phyloP scores from a whole-genome alignment of 2,797 vertebrate genomes.

The Pampus argenteus region DNA sequence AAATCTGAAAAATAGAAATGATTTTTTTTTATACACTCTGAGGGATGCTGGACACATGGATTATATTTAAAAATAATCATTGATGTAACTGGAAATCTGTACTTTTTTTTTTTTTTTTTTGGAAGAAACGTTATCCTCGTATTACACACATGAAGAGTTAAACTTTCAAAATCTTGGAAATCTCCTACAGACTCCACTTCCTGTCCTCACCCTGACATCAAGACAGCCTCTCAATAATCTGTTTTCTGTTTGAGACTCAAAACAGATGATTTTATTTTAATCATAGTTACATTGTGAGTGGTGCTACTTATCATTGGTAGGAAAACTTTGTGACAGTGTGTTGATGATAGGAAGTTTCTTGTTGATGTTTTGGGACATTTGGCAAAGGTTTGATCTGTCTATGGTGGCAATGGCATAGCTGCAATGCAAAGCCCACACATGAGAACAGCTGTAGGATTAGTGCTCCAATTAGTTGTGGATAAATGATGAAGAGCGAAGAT shows the following conservation, averaged over 20 bases:
- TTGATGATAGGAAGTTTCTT: background rate
- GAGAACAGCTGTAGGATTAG: conserved; percentile 6
- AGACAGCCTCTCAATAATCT: background rate
- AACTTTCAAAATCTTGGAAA: conserved; percentile 1
- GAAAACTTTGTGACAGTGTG: background rate
- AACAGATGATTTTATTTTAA: background rate
- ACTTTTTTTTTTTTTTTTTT: too few relatives aligned
- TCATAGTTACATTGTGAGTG: background rate
- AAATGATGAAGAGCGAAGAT: conserved; percentile 39
- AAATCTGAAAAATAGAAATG: conserved; percentile 2
- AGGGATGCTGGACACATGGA: background rate
- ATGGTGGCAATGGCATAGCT: background rate
- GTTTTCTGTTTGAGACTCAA: background rate
- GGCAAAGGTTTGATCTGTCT: background rate
- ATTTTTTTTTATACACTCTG: background rate
- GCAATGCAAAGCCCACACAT: background rate
- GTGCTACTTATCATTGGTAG: background rate
- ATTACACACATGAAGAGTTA: background rate
- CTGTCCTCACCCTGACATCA: background rate
- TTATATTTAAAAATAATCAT: background rate
- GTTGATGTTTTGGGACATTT: background rate
- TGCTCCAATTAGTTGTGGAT: conserved; percentile 47
- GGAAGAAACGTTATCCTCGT: background rate
- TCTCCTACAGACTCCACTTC: background rate
- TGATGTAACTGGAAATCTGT: background rate